Evolutionary conservation across 2,888 invertebrate species (phyloP).

Genomic region (Nematopogon swammerdamellus): DNA sequence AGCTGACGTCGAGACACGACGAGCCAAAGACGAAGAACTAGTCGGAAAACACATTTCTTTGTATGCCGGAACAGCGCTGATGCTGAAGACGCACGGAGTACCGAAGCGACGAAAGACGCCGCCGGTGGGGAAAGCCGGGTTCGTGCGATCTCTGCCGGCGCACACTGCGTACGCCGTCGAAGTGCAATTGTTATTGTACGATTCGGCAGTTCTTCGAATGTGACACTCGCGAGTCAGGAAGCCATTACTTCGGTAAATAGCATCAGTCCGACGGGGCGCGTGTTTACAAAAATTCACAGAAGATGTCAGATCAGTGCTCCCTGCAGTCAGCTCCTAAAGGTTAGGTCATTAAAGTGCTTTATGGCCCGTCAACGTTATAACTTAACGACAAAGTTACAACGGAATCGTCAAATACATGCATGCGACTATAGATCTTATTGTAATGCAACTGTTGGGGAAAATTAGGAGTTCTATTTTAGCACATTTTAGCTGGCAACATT

Average conservation of each 20-base stretch:
- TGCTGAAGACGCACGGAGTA: neutral
- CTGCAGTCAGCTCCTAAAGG: neutral
- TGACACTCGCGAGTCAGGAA: constrained; percentile 33
- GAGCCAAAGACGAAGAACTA: neutral
- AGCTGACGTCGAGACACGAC: neutral
- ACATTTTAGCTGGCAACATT: constrained; percentile 46
- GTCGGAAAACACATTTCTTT: neutral
- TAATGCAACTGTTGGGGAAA: constrained; percentile 11
- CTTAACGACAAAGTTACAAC: constrained; percentile 14
- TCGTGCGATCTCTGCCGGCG: neutral
- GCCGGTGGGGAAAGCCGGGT: neutral
- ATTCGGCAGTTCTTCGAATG: constrained; percentile 7
- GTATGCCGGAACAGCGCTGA: neutral
- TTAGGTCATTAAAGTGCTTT: constrained; percentile 24
- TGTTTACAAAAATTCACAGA: constrained; percentile 55
- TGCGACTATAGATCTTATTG: constrained; percentile 32
- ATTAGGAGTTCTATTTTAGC: constrained; percentile 24
- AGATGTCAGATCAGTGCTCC: constrained; percentile 27
- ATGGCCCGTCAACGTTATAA: constrained; percentile 24
- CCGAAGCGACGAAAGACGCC: neutral
- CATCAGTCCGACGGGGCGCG: constrained; percentile 53
- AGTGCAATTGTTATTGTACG: neutral
- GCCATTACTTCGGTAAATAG: constrained; percentile 59
- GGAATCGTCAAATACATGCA: constrained; percentile 5
- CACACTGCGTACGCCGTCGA: neutral